phyloP scores from a whole-genome alignment of 2,888 invertebrate species.

The Mesorhabditis spiculigera region DNA sequence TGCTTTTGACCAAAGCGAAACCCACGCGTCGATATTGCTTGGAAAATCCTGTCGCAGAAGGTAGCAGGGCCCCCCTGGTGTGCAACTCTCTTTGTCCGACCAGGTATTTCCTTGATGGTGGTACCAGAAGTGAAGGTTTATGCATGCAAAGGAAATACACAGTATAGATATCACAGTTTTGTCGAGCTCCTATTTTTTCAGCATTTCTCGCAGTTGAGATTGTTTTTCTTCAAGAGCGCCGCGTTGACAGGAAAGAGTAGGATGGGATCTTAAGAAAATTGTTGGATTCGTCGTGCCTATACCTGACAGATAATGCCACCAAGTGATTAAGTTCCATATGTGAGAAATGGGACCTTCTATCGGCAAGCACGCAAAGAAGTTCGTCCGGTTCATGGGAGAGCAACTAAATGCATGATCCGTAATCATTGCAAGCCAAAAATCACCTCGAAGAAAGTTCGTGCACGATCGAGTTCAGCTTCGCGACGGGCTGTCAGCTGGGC shows the following conservation, averaged over 20 bases:
- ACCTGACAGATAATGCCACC: constrained; percentile 72
- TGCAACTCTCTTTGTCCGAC: too few species aligned
- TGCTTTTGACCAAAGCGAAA: too few species aligned
- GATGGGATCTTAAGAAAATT: constrained; percentile 63
- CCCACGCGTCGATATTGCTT: too few species aligned
- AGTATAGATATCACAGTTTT: neutral
- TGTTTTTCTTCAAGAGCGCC: constrained; percentile 66
- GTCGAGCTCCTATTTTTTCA: constrained; percentile 59
- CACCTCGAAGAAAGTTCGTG: constrained; percentile 74
- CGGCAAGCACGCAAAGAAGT: constrained; percentile 58
- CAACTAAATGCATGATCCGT: constrained; percentile 30
- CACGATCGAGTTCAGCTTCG: constrained; percentile 77
- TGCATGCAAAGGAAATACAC: neutral
- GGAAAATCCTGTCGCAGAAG: too few species aligned
- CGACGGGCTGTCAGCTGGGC: constrained; percentile 73
- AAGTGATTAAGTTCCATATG: constrained; percentile 73
- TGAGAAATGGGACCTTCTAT: constrained; percentile 75
- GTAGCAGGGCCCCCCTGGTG: too few species aligned
- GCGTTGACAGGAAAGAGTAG: constrained; percentile 58
- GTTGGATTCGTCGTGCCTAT: neutral
- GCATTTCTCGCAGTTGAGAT: constrained; percentile 77
- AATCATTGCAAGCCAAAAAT: neutral
- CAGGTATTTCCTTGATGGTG: neutral
- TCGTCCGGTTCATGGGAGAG: constrained; percentile 54
- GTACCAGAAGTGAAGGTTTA: neutral